Conservation (phyloP, 2,888 invertebrate genomes). For the Rapana venosa region DNA sequence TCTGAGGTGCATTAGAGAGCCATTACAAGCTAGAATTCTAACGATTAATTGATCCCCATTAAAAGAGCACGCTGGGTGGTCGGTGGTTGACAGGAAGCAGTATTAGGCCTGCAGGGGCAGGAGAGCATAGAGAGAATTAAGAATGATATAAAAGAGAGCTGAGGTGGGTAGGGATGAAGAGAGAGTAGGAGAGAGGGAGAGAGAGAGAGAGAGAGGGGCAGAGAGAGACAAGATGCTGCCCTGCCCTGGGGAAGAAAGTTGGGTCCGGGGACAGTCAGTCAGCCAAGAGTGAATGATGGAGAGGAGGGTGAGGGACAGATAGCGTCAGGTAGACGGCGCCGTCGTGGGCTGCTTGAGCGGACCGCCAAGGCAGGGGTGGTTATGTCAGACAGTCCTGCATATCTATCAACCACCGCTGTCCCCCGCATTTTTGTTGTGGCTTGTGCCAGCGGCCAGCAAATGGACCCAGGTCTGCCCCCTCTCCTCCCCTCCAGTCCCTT, state of each 20-base stretch:
- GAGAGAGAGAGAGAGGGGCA: background rate
- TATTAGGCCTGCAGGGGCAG: background rate
- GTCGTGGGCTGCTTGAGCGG: too few relatives aligned
- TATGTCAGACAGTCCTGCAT: too few relatives aligned
- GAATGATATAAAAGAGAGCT: too few relatives aligned
- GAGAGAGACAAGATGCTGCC: too few relatives aligned
- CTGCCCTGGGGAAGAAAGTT: background rate
- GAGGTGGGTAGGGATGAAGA: too few relatives aligned
- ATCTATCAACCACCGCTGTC: too few relatives aligned
- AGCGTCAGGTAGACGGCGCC: too few relatives aligned
- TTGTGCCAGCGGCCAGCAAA: background rate
- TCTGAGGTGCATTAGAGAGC: background rate
- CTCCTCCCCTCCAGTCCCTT: background rate
- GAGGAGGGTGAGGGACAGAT: too few relatives aligned
- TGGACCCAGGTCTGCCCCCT: background rate
- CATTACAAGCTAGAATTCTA: conserved; percentile 5
- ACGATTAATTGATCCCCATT: background rate
- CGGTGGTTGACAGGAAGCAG: background rate
- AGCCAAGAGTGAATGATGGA: too few relatives aligned
- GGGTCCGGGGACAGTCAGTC: too few relatives aligned
- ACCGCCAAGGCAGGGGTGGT: too few relatives aligned
- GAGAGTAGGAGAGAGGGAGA: background rate
- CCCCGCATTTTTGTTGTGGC: background rate
- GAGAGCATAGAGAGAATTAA: too few relatives aligned
- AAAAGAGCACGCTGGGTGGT: conserved; percentile 14